Evolutionary conservation across 2,113 vertebrate genomes (phyloP), one percentile per base, ranked within the genome.

Genomic region (Leucopsar rothschildi): DNA sequence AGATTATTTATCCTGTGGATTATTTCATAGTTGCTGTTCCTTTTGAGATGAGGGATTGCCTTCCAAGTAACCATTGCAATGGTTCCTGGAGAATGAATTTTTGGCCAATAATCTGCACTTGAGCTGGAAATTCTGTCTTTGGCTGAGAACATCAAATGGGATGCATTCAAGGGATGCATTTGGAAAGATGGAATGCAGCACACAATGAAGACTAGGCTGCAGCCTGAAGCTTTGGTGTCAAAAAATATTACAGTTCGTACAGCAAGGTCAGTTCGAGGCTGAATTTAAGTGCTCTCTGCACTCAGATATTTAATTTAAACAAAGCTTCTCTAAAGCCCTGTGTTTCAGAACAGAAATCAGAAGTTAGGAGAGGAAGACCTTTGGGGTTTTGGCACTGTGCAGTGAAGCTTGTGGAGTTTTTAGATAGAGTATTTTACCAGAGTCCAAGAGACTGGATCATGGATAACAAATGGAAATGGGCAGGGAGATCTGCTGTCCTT

Each of bases 241-340:
- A 69, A 95, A 79, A 85, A 66, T 40, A 63, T 61, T n/a, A 28
- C 28, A n/a, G 59, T 78, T 88, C 81, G 50, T 83, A 42, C 82
- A 82, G 61, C 37, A 88, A 92, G 94, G 92, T 92, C 88, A 88
- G 50, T 15, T 50, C 52, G 83, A 88, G 93, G 94, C 82, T 78
- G 82, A 73, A 50, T 88, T 81, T 73, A 83, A 92, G 88, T 66
- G 71, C 55, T 94, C 44, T 90, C 92, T 66, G 31, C 81, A 63
- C 35, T 70, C 42, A 59, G 68, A 66, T 72, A 56, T 44, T 72
- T 42, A 66, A 59, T 86, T 95, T 90, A 90, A 93, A 90, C 76
- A 86, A 88, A 93, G 88, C 68, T 88, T 59, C 64, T 83, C 6
- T 53, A 56, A 94, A 79, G 64, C 18, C 49, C 55, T 42, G 12